A percentile compares a stretch with the other conserved stretches of the same genome.
These are phyloP conservation scores for Apamea epomidion DNA, from an alignment of 2,888 invertebrate genomes.

Conservation along the genomic window DNA sequence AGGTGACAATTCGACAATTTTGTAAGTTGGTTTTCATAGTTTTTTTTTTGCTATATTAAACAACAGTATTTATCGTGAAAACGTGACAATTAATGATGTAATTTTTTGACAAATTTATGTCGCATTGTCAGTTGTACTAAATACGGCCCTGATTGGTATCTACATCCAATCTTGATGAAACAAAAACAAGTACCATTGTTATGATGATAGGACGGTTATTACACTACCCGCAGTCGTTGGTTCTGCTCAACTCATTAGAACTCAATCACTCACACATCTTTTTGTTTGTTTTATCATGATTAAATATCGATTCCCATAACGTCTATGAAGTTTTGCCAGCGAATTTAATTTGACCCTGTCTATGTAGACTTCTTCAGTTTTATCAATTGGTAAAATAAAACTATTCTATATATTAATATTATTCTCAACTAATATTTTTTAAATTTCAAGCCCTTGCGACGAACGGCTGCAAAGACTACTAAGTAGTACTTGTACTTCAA, in stretches of 20 bases:
- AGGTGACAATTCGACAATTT: neutral
- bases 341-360: neutral
- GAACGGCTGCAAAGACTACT: slow-evolving; percentile 48
- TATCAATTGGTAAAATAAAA: too few species aligned
- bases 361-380: neutral
- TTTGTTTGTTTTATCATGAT: neutral
- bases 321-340: neutral
- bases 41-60: neutral
- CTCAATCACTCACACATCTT: too few species aligned
- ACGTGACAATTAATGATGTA: neutral
- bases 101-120: neutral
- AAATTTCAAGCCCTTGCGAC: slow-evolving; percentile 51
- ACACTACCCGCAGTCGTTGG: too few species aligned
- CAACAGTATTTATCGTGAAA: neutral
- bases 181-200: too few species aligned
- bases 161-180: neutral
- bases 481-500: slow-evolving; percentile 47
- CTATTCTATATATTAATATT: too few species aligned
- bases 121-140: neutral
- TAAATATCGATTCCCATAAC: neutral
- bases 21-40: neutral
- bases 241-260: too few species aligned
- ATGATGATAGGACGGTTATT: too few species aligned
- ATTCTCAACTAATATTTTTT: slow-evolving; percentile 30
- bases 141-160: too few species aligned